These are phyloP conservation scores for Pachliopta kotzebuea DNA, from an alignment of 2,888 invertebrate species.

Conservation along the genomic window DNA sequence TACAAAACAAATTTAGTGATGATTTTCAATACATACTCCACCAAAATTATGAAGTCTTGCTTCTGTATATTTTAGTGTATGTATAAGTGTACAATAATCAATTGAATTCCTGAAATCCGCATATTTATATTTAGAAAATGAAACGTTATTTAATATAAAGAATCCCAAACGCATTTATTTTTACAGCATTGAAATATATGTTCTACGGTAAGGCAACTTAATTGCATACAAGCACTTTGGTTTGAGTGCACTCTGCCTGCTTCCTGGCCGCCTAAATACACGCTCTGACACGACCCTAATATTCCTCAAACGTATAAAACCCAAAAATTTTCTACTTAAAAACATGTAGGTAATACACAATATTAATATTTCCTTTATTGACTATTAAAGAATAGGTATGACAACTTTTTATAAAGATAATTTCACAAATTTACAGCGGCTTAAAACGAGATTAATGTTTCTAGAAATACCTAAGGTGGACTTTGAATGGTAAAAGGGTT, in stretches of 20 bases:
- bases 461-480: too few species aligned
- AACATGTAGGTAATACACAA: neutral
- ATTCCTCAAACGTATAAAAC: slow-evolving; percentile 10
- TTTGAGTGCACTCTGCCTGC: slow-evolving; percentile 25
- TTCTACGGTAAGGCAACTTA: slow-evolving; percentile 24
- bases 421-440: too few species aligned
- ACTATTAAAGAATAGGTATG: too few species aligned
- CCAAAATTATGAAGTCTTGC: too few species aligned
- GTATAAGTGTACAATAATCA: too few species aligned
- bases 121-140: neutral
- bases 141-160: neutral
- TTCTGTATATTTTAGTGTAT: too few species aligned
- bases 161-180: slow-evolving; percentile 12
- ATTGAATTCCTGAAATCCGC: too few species aligned
- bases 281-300: slow-evolving; percentile 10
- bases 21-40: too few species aligned
- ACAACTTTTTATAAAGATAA: too few species aligned
- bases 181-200: slow-evolving; percentile 19
- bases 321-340: neutral
- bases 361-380: neutral
- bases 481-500: too few species aligned
- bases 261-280: slow-evolving; percentile 21
- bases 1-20: too few species aligned
- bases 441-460: too few species aligned
- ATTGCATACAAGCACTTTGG: slow-evolving; percentile 24